These are phyloP conservation scores for Luperina nickerlii DNA, from an alignment of 2,888 invertebrate species.

Conservation along the genomic window DNA sequence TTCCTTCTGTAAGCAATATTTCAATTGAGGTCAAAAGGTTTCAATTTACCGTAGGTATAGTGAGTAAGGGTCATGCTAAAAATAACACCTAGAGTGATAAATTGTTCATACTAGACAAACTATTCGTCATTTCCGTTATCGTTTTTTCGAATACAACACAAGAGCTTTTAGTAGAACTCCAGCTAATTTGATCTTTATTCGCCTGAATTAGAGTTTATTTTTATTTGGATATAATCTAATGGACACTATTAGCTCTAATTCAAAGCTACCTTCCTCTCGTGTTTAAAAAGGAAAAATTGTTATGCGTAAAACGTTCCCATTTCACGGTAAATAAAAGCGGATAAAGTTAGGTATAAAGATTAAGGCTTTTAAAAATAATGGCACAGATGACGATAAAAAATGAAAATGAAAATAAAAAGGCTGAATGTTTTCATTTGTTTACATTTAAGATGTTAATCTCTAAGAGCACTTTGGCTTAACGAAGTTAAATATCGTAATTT, in stretches of 20 bases:
- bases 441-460: constrained; percentile 46
- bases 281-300: constrained; percentile 61
- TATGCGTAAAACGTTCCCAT: constrained; percentile 65
- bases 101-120: constrained; percentile 50
- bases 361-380: constrained; percentile 68
- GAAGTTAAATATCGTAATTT: constrained; percentile 28
- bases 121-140: constrained; percentile 30
- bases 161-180: constrained; percentile 1
- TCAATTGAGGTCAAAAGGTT: constrained; percentile 77
- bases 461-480: constrained; percentile 33
- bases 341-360: constrained; percentile 65
- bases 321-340: constrained; percentile 69
- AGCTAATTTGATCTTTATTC: constrained; percentile 21
- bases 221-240: constrained; percentile 46
- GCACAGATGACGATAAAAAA: constrained; percentile 48
- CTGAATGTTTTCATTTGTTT: constrained; percentile 48
- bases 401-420: constrained; percentile 54
- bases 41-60: constrained; percentile 71
- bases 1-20: constrained; percentile 73
- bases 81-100: constrained; percentile 61
- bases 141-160: constrained; percentile 19
- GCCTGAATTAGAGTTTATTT: constrained; percentile 16
- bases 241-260: constrained; percentile 56
- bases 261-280: constrained; percentile 46
- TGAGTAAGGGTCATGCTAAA: constrained; percentile 56